phyloP scores from a whole-genome alignment of 2,888 invertebrate genomes.

The Sphinx pinastri region DNA sequence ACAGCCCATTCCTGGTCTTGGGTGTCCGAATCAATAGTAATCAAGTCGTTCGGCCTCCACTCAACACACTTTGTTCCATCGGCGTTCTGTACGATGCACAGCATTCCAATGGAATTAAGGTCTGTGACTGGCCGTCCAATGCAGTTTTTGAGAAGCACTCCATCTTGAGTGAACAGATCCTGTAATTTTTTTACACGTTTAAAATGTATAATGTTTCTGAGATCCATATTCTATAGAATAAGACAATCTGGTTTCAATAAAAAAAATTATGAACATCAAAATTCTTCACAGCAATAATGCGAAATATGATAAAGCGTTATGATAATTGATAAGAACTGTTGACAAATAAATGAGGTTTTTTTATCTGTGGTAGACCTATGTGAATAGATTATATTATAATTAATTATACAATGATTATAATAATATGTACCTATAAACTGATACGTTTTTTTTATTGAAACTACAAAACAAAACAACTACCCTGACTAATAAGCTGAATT shows the following conservation, averaged over 20 bases:
- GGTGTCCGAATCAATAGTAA: conserved; percentile 88
- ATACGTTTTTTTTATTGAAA: too few species aligned
- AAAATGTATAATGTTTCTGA: not conserved
- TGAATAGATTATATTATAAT: not conserved
- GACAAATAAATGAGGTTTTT: not conserved
- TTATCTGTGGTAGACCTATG: not conserved
- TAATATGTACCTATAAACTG: too few species aligned
- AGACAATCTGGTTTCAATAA: not conserved
- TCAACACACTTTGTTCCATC: conserved; percentile 87
- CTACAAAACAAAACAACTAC: too few species aligned
- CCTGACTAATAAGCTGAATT: too few species aligned
- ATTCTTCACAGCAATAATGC: too few species aligned
- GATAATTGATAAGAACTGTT: not conserved
- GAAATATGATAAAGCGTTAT: too few species aligned
- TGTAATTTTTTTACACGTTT: conserved; percentile 46
- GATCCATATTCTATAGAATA: not conserved
- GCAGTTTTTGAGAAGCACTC: conserved; percentile 88
- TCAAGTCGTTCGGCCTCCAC: conserved; percentile 92
- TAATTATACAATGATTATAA: too few species aligned
- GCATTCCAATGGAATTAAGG: conserved; percentile 86
- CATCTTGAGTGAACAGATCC: conserved; percentile 92
- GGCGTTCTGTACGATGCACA: conserved; percentile 87
- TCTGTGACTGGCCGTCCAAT: conserved; percentile 85
- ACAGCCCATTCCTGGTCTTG: conserved; percentile 94
- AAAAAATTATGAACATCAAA: not conserved